Base-by-base conservation (phyloP, 2,797 vertebrate species). In the Rhadinocentrus ornatus region DNA sequence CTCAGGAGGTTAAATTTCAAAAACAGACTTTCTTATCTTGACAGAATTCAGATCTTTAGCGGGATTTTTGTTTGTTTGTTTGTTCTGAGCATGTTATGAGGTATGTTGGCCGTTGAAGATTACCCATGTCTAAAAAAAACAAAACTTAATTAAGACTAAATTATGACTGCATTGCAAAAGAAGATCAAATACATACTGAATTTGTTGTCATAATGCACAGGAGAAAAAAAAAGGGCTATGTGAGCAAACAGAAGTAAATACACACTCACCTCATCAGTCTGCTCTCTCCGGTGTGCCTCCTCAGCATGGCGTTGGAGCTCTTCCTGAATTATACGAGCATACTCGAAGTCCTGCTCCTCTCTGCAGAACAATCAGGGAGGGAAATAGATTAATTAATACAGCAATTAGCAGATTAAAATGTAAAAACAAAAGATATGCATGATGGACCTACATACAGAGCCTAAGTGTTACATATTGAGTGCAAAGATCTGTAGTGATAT, bases 321-420 rank as follows among this genome's bases (percentile, higher is more conserved):
- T 57, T 95, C 93, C 82, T 95, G 95, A 71, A 95, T 90, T 39
- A 89, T 57, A 1, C 75, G 90, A 20, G 93, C 93, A 0, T 93
- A 94, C 75, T 94, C 88, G 0, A 94, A 93, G 80, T 95, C 95
- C 60, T 85, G 78, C 73, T 94, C 93, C 83, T 95, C 92, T 52
- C 94, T 95, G 20, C 1, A 12, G 13, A 56, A 27, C 59, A 81
- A 15, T 2, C n/a, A 70, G 34, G 52, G 11, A 34, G 62, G 54
- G 59, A 29, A 50, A 52, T 11, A 54, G 29, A 65, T 6, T 60
- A 16, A 62, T 20, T 60, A 12, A 67, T 15, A 6, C 24, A 41
- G 61, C 52, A 9, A 57, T 44, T 2, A 22, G 31, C n/a, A 13
- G 16, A 10, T n/a, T 31, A 35, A 10, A 44, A 6, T 20, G 52